phyloP scores from a whole-genome alignment of 2,888 invertebrate genomes.

The Platypus cylindrus region DNA sequence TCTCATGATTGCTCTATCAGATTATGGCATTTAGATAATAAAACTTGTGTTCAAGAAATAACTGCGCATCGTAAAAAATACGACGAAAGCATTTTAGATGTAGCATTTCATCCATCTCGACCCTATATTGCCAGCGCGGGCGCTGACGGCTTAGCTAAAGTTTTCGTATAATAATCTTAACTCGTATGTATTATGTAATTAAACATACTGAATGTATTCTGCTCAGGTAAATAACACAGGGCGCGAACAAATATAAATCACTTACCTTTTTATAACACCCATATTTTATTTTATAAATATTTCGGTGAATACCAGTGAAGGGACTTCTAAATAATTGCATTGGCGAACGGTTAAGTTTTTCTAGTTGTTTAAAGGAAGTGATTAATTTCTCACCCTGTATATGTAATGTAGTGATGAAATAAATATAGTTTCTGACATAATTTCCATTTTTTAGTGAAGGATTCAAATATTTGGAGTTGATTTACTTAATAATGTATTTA shows the following conservation, averaged over 20 bases:
- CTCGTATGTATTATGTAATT: slow-evolving; percentile 4
- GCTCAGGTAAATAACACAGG: slow-evolving; percentile 8
- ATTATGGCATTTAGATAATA: slow-evolving; percentile 98
- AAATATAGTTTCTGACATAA: too few relatives aligned
- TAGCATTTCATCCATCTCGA: slow-evolving; percentile 97
- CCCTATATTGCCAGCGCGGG: slow-evolving; percentile 98
- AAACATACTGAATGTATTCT: slow-evolving; percentile 1
- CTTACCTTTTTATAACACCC: too few relatives aligned
- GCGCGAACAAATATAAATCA: slow-evolving; percentile 53
- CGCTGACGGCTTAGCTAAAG: slow-evolving; percentile 97
- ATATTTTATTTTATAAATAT: too few relatives aligned
- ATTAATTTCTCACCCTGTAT: too few relatives aligned
- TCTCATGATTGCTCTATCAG: slow-evolving; percentile 95
- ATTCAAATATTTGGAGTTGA: too few relatives aligned
- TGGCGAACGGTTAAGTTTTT: too few relatives aligned
- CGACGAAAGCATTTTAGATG: slow-evolving; percentile 97
- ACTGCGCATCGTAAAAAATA: slow-evolving; percentile 99
- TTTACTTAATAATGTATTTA: too few relatives aligned
- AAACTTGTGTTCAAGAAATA: slow-evolving; percentile 98
- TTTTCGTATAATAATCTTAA: slow-evolving; percentile 66
- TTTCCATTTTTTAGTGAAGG: too few relatives aligned
- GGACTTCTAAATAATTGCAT: too few relatives aligned
- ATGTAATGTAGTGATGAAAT: too few relatives aligned
- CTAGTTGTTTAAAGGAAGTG: too few relatives aligned
- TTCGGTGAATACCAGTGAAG: too few relatives aligned